A percentile compares a stretch with the other conserved stretches of the same genome.
Conservation (phyloP, 2,888 invertebrate species). For the Drosophila melanosoma region DNA sequence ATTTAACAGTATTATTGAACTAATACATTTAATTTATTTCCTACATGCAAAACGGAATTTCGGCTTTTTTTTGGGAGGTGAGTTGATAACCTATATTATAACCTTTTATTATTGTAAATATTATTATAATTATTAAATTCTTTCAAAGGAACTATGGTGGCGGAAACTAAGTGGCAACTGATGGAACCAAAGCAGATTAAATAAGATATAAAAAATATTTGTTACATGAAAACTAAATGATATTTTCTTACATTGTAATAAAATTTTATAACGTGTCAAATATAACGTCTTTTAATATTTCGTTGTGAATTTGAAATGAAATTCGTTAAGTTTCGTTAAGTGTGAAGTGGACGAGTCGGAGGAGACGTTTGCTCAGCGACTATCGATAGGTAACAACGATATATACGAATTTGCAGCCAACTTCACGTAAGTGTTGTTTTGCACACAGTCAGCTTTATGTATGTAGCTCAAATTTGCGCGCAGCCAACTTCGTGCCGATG, state of each 20-base stretch:
- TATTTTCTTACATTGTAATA: not conserved
- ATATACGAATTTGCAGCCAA: not conserved
- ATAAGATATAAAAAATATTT: not conserved
- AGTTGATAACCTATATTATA: not conserved
- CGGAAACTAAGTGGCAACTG: not conserved
- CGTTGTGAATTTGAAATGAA: not conserved
- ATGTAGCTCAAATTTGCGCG: not conserved
- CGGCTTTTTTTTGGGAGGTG: not conserved
- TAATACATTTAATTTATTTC: conserved; percentile 23
- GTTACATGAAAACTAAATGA: not conserved
- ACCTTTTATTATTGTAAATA: not conserved
- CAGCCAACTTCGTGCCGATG: not conserved
- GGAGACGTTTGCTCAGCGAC: not conserved
- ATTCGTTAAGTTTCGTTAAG: not conserved
- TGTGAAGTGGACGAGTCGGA: not conserved
- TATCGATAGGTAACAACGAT: not conserved
- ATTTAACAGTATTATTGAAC: not conserved
- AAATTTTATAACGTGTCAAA: conserved; percentile 14
- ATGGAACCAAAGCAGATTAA: not conserved
- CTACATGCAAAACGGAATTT: conserved; percentile 13
- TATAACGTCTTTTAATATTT: not conserved
- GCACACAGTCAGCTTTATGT: not conserved
- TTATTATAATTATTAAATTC: not conserved
- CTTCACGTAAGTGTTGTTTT: not conserved
- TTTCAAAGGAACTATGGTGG: not conserved